These are phyloP conservation scores for Leptosomus discolor DNA, from an alignment of 2,113 vertebrate species.

Conservation along the genomic window DNA sequence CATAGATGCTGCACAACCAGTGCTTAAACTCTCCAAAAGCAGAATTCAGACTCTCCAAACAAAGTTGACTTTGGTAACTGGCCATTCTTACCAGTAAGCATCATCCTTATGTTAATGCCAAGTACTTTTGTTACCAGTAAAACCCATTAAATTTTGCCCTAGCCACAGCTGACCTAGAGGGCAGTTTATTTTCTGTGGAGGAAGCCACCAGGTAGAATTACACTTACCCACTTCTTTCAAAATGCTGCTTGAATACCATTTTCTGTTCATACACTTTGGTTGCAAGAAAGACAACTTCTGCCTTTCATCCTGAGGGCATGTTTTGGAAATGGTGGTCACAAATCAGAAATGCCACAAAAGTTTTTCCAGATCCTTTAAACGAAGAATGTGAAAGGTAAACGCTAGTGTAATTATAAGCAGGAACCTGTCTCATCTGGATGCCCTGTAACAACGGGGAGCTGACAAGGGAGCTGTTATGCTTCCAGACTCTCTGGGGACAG, in stretches of 20 bases:
- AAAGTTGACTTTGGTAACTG: neutral
- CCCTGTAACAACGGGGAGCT: neutral
- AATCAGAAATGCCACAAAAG: constrained; percentile 77
- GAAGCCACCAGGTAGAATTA: neutral
- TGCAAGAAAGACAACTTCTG: constrained; percentile 77
- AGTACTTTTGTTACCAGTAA: neutral
- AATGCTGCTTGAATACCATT: constrained; percentile 70
- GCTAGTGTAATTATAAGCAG: neutral
- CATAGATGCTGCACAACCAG: fast-evolving
- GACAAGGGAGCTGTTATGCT: neutral
- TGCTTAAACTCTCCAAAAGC: neutral
- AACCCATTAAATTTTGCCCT: neutral
- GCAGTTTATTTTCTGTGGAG: neutral
- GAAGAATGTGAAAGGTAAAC: neutral
- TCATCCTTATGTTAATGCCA: neutral
- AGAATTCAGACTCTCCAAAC: neutral
- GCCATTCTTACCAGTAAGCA: neutral
- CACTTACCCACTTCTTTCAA: constrained; percentile 69
- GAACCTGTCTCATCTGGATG: neutral
- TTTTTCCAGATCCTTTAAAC: constrained; percentile 81
- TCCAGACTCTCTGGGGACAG: neutral
- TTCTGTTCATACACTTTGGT: constrained; percentile 80
- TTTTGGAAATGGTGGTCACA: constrained; percentile 78
- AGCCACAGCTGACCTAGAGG: neutral
- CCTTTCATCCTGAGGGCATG: constrained; percentile 14